Evolutionary conservation across 2,797 vertebrate genomes (phyloP), one percentile per base, ranked within the genome.

Genomic region (Propithecus deckenii): DNA sequence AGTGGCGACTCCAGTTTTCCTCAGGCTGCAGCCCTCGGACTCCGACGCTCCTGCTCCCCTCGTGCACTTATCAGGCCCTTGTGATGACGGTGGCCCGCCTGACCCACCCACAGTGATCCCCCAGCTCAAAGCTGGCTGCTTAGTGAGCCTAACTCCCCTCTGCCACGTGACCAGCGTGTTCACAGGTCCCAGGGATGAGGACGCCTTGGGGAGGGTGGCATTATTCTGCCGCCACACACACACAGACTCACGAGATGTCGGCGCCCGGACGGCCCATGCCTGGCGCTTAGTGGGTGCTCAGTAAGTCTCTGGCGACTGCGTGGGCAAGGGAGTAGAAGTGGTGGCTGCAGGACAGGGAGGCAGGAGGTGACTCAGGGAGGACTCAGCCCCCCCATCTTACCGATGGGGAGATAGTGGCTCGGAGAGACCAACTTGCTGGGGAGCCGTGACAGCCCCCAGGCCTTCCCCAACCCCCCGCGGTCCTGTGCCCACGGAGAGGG

Each of bases 1-100:
- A 3, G 67, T 1, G 2, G 13, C 0, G 0, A 20, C 10, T 6
- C 71, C 0, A 0, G 20, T 20, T 72, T 91, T 41, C 57, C 74
- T 2, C 5, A 7, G 0, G 74, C 35, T 23, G n/a, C 5, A 13
- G 50, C 74, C n/a, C 69, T 63, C 61, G 1, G 4, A 11, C 94
- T 69, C 65, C 7, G n/a, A 13, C 1, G 1, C 41, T 28, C 25
- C 85, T 5, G 12, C 52, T 50, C 41, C 55, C 61, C 50, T 50
- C 28, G 10, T 13, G 14, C 20, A 25, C 25, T 76, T 4, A 10
- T 1, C 13, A 71, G 30, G 69, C 11, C 13, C 28, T 18, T n/a
- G 61, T 14, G 10, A n/a, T 75, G 5, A n/a, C n/a, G 4, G 2
- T 2, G 65, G 9, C 14, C 35, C 41, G 20, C 13, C 0, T 30